Evolutionary conservation across 2,888 invertebrate species (phyloP).

Genomic region (Quadriops clusia): DNA sequence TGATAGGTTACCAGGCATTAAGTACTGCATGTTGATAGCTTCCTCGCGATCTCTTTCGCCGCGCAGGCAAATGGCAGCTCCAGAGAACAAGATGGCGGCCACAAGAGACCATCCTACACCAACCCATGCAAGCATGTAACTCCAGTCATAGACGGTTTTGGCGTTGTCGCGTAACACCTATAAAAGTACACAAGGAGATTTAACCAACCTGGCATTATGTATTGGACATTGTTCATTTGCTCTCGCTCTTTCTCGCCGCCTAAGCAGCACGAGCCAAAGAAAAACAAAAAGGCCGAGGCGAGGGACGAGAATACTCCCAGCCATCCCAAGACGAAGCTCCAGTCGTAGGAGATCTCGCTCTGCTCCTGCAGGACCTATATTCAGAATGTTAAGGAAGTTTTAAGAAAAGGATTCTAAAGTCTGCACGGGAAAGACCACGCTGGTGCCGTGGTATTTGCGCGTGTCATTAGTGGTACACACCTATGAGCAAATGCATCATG

Average conservation of each 20-base stretch:
- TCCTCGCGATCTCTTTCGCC: constrained; percentile 90
- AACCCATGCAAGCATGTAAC: constrained; percentile 94
- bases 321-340: constrained; percentile 81
- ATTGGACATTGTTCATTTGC: constrained; percentile 69
- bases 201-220: constrained; percentile 71
- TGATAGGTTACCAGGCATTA: constrained; percentile 76
- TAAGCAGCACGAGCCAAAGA: constrained; percentile 68
- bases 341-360: constrained; percentile 64
- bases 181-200: constrained; percentile 19
- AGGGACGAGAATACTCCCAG: constrained; percentile 65
- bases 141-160: constrained; percentile 87
- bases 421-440: no score
- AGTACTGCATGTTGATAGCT: constrained; percentile 93
- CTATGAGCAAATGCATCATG: no score
- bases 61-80: constrained; percentile 87
- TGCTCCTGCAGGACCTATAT: constrained; percentile 59
- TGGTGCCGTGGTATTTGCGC: no score
- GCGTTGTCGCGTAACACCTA: constrained; percentile 80
- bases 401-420: constrained; percentile 4
- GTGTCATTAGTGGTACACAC: no score
- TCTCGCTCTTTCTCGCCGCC: constrained; percentile 64
- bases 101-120: constrained; percentile 86
- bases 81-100: constrained; percentile 84
- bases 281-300: constrained; percentile 63
- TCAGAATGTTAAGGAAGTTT: constrained; percentile 9